Base-by-base conservation (phyloP, 1,140 invertebrate species). In the Polypedilum pembai region DNA sequence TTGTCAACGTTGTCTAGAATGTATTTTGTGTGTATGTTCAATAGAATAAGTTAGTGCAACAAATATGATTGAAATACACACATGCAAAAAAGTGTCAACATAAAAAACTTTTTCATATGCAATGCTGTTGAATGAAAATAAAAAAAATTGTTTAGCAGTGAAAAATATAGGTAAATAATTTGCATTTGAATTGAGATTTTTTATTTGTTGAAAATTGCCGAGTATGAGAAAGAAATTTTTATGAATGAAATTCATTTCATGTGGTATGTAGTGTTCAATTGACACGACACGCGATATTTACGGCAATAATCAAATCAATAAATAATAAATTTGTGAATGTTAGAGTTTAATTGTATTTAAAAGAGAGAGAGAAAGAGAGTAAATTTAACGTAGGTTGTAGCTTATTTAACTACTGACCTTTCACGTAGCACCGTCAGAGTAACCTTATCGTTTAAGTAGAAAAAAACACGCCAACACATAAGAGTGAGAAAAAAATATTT, bases 131-230 rank as follows among this genome's bases (percentile, higher is more conserved):
- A 56, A 56, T 15, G 15, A 8, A 45, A 45, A 45, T 12, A 45
- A 45, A 15, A 56, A 56, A 56, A 56, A 56, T 56, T 56, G 45
- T 56, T 56, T 56, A 56, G 45, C 45, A n/a, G 24, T 56, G 45
- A 56, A 69, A 69, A 18, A 69, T 69, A 69, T 69, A 69, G 65
- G 65, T 20, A 69, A 69, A 21, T 69, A n/a, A 69, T 69, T 69
- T 69, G 65, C 65, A 69, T 69, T 69, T 69, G 20, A 69, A 20
- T 69, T 69, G 17, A 20, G 5, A 3, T 56, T 56, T 69, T 69
- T 69, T 69, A 20, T 69, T 69, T 69, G 17, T 20, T 18, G 45
- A 56, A 56, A 56, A 56, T 45, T 56, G 45, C n/a, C 45, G 45
- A n/a, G 45, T n/a, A 56, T 56, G 12, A 45, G 40, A 41, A 15